phyloP scores from a whole-genome alignment of 1,140 invertebrate species.

The Euborellia annulipes region DNA sequence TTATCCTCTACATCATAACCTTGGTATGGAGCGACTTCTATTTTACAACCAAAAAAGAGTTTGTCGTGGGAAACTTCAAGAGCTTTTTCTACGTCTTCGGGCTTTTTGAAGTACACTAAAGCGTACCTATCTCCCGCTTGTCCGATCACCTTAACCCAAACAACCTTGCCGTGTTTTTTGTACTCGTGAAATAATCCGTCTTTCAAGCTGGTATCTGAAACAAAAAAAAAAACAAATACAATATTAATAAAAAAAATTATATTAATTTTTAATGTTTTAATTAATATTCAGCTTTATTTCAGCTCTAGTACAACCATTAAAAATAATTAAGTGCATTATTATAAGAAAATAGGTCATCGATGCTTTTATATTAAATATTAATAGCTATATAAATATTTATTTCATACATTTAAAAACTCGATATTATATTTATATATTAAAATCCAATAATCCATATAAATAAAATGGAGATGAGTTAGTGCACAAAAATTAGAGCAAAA shows the following conservation, averaged over 20 bases:
- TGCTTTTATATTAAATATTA: no score
- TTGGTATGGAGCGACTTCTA: slow-evolving; percentile 77
- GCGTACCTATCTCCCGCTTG: slow-evolving; percentile 68
- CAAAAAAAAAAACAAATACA: slow-evolving; percentile 20
- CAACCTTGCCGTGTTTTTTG: slow-evolving; percentile 95
- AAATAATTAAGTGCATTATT: no score
- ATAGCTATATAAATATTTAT: no score
- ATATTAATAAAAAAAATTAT: slow-evolving; percentile 4
- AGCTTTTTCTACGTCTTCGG: slow-evolving; percentile 90
- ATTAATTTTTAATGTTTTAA: no score
- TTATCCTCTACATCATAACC: slow-evolving; percentile 74
- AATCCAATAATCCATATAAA: no score
- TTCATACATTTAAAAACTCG: no score
- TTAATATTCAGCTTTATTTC: no score
- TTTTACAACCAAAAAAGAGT: slow-evolving; percentile 89
- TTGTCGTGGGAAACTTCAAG: slow-evolving; percentile 90
- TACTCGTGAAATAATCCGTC: slow-evolving; percentile 97
- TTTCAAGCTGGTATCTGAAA: slow-evolving; percentile 75
- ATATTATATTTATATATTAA: no score
- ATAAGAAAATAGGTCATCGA: no score
- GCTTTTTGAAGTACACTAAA: slow-evolving; percentile 88
- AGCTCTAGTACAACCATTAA: no score
- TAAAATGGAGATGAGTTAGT: no score
- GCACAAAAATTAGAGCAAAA: no score
- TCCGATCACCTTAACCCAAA: slow-evolving; percentile 79